A percentile compares a stretch with the other conserved stretches of the same genome.
Evolutionary conservation across 2,888 invertebrate species (phyloP).

Genomic region (Eupeodes luniger): DNA sequence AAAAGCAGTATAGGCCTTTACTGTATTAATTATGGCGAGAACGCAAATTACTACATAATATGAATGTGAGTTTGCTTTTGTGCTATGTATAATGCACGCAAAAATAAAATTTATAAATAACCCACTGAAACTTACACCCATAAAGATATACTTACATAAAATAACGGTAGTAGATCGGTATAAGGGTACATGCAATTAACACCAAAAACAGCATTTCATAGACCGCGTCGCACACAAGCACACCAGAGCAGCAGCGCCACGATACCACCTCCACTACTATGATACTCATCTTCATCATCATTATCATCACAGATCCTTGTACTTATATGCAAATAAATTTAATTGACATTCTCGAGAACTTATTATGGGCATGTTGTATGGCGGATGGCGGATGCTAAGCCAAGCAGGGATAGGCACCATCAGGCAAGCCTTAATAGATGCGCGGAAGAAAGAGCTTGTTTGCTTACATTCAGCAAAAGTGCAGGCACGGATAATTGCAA

Average conservation of each 20-base stretch:
- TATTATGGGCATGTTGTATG: slow-evolving; percentile 9
- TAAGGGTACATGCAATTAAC: slow-evolving; percentile 49
- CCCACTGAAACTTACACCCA: slow-evolving; percentile 5
- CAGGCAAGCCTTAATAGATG: slow-evolving; percentile 3
- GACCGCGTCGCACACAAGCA: not conserved
- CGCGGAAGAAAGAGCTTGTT: slow-evolving; percentile 25
- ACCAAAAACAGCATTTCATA: slow-evolving; percentile 54
- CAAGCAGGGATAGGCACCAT: not conserved
- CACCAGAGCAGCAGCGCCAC: not conserved
- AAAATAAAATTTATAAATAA: slow-evolving; percentile 26
- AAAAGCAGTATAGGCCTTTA: not conserved
- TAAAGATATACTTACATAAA: not conserved
- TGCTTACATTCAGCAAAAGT: slow-evolving; percentile 48
- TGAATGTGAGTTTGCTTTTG: slow-evolving; percentile 56
- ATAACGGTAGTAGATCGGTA: not conserved
- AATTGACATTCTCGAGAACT: slow-evolving; percentile 74
- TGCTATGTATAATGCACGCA: slow-evolving; percentile 56
- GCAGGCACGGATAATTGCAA: slow-evolving; percentile 72
- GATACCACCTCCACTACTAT: not conserved
- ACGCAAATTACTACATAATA: slow-evolving; percentile 70
- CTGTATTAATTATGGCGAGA: slow-evolving; percentile 53
- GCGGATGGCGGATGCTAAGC: not conserved
- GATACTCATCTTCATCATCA: slow-evolving; percentile 71
- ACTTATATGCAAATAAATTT: slow-evolving; percentile 76
- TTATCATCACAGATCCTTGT: slow-evolving; percentile 70